These are phyloP conservation scores for Apostichopus parvimensis DNA, from an alignment of 35 echinoderm and acorn worm genomes.

Conservation along the genomic window DNA sequence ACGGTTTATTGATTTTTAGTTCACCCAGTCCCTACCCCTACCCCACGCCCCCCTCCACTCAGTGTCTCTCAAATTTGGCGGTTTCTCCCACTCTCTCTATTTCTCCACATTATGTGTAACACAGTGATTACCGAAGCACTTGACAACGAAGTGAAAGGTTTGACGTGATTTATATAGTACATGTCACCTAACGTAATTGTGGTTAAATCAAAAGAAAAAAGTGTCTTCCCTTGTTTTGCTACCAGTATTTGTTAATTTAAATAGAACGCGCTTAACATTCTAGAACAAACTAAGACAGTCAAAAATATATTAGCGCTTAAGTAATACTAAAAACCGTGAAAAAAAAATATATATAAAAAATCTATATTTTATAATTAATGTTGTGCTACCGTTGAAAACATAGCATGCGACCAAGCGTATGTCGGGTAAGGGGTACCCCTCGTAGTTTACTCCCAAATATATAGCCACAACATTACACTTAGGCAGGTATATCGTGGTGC, in stretches of 20 bases:
- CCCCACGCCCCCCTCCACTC: too few relatives aligned
- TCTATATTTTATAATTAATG: slow-evolving; percentile 17
- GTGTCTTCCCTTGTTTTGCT: neutral
- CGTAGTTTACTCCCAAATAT: neutral
- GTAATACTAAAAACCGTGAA: neutral
- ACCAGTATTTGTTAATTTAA: neutral
- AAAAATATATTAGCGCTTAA: slow-evolving; percentile 2
- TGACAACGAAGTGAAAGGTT: too few relatives aligned
- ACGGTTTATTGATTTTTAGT: too few relatives aligned
- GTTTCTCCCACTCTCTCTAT: too few relatives aligned
- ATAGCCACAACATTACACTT: neutral
- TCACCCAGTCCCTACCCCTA: too few relatives aligned
- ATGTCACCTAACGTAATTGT: too few relatives aligned
- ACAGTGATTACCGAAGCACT: too few relatives aligned
- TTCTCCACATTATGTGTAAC: too few relatives aligned
- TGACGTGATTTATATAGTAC: too few relatives aligned
- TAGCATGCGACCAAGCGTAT: slow-evolving; percentile 1
- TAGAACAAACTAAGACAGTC: neutral
- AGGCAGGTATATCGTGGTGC: neutral
- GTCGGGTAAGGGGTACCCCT: neutral
- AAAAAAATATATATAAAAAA: neutral
- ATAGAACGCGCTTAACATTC: slow-evolving; percentile 4
- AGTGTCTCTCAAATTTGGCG: too few relatives aligned
- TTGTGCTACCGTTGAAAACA: slow-evolving; percentile 4
- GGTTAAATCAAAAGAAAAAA: too few relatives aligned